Percentiles rank a stretch among this genome's conserved stretches.
Evolutionary conservation across 2,797 vertebrate species (phyloP).

Genomic region (Mastacembelus armatus): DNA sequence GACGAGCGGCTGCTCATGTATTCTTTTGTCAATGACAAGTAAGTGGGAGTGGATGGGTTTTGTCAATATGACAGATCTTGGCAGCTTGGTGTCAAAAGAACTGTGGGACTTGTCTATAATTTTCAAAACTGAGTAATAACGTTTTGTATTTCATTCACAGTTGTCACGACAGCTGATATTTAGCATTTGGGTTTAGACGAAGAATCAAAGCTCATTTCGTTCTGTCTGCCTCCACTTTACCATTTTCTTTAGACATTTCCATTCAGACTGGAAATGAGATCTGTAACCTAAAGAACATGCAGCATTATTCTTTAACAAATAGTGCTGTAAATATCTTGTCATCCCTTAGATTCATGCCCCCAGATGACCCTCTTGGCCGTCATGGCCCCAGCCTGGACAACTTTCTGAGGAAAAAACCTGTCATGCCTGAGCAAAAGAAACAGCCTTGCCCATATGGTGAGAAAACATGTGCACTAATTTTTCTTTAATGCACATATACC

Average conservation of each 20-base stretch:
- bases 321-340: too few species aligned
- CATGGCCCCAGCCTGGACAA: conserved; percentile 94
- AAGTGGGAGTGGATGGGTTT: conserved; percentile 59
- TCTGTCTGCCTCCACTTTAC: not conserved
- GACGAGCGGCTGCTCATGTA: conserved; percentile 95
- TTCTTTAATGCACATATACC: not conserved
- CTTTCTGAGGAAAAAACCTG: conserved; percentile 92
- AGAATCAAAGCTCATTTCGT: not conserved
- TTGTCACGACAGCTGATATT: not conserved
- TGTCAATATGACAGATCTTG: not conserved
- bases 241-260: too few species aligned
- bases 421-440: conserved; percentile 94
- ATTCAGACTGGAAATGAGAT: not conserved
- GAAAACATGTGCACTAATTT: not conserved
- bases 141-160: too few species aligned
- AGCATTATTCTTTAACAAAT: too few species aligned
- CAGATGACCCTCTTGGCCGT: conserved; percentile 93
- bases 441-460: conserved; percentile 94
- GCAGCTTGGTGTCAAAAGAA: not conserved
- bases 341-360: conserved; percentile 91
- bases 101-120: not conserved
- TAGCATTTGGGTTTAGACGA: too few species aligned
- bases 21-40: conserved; percentile 97
- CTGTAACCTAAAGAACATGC: not conserved
- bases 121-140: not conserved